A percentile compares a stretch with the other conserved stretches of the same genome.
phyloP scores from a whole-genome alignment of 2,797 vertebrate species.

The Eurystomus glaucurus region DNA sequence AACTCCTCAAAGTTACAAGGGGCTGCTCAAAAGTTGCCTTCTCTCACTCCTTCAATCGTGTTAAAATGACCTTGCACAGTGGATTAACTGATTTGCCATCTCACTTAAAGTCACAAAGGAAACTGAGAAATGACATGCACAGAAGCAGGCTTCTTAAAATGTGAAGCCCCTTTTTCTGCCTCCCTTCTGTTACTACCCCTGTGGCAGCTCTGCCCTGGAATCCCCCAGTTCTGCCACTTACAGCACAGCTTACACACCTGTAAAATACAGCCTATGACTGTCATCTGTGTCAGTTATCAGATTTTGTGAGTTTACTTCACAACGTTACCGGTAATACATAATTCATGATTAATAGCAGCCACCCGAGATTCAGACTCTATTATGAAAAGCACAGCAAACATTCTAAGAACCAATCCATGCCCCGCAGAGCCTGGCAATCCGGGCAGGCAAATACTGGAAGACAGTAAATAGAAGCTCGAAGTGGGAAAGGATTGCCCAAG shows the following conservation, averaged over 20 bases:
- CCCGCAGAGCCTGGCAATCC: background rate
- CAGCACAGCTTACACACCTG: background rate
- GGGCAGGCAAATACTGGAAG: background rate
- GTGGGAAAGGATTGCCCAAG: background rate
- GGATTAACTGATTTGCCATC: background rate
- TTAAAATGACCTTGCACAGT: background rate
- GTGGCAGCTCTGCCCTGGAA: background rate
- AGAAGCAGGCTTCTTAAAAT: background rate
- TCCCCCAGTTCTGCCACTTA: background rate
- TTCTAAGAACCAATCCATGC: background rate
- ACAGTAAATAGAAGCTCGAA: background rate
- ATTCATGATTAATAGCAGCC: conserved; percentile 30
- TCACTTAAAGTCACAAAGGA: background rate
- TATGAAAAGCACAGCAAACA: conserved; percentile 17
- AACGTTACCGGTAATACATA: background rate
- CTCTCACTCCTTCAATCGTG: background rate
- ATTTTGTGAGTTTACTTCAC: background rate
- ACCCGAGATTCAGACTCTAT: background rate
- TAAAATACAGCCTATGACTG: background rate
- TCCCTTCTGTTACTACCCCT: background rate
- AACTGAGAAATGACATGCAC: background rate
- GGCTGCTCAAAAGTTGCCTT: background rate
- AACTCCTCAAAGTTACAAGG: background rate
- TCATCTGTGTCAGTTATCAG: background rate
- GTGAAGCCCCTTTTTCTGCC: background rate